Percentiles rank a stretch among this genome's conserved stretches.
phyloP scores from a whole-genome alignment of 2,888 invertebrate genomes.

The Andrena chrysosceles region DNA sequence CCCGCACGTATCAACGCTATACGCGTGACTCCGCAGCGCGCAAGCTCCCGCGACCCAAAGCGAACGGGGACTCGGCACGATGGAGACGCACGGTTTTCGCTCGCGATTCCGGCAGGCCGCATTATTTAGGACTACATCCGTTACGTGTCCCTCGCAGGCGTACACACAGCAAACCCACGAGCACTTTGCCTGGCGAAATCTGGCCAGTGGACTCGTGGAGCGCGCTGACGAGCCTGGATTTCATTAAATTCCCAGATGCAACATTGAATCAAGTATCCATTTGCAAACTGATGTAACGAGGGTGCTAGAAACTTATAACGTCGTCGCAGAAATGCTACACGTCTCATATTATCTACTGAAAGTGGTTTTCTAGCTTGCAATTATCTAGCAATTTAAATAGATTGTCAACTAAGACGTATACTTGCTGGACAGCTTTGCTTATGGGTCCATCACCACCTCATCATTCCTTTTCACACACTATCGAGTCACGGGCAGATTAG shows the following conservation, averaged over 20 bases:
- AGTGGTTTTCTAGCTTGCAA: background rate
- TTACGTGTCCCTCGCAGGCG: constrained; percentile 64
- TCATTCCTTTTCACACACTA: background rate
- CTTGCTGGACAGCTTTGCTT: background rate
- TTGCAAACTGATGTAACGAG: no score
- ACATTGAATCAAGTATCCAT: background rate
- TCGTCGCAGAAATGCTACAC: background rate
- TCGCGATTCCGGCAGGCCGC: constrained; percentile 69
- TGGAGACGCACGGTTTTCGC: constrained; percentile 74
- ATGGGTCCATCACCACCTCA: constrained; percentile 2
- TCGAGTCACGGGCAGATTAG: no score
- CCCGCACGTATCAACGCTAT: constrained; percentile 68
- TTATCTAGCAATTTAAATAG: background rate
- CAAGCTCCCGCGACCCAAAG: constrained; percentile 38
- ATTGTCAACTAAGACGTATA: background rate
- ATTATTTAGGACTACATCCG: constrained; percentile 75
- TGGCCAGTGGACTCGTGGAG: constrained; percentile 7
- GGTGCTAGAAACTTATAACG: no score
- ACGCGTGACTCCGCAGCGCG: constrained; percentile 59
- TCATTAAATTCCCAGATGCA: background rate
- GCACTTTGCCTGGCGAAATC: constrained; percentile 19
- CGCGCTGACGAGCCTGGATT: background rate
- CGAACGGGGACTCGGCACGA: constrained; percentile 48
- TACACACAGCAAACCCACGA: constrained; percentile 9
- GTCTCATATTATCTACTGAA: no score